A percentile compares a stretch with the other conserved stretches of the same genome.
phyloP scores from a whole-genome alignment of 1,140 invertebrate species.

The Lineus longissimus region DNA sequence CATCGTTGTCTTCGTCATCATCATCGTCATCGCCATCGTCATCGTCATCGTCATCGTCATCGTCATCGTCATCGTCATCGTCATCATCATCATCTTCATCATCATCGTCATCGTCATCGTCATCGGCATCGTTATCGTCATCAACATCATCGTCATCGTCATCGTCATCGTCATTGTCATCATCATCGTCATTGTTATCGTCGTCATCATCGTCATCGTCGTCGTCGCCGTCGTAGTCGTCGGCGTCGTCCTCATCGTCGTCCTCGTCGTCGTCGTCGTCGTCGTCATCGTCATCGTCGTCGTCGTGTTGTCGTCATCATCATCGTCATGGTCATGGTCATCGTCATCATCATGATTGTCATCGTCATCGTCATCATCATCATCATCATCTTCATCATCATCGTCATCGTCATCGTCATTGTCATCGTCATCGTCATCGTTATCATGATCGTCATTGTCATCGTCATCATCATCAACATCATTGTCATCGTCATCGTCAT shows the following conservation, averaged over 20 bases:
- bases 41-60: background rate
- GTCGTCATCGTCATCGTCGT: no score
- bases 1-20: background rate
- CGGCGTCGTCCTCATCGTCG: background rate
- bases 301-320: no score
- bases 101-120: slow-evolving; percentile 5
- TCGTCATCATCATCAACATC: background rate
- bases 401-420: background rate
- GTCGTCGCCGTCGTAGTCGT: background rate
- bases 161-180: background rate
- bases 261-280: slow-evolving; percentile 6
- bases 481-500: background rate
- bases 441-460: background rate
- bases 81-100: background rate
- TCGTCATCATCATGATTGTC: no score
- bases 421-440: background rate
- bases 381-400: no score
- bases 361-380: no score
- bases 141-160: background rate
- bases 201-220: background rate
- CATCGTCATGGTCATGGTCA: no score
- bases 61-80: background rate
- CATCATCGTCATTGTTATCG: background rate
- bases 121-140: slow-evolving; percentile 3
- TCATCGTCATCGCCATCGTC: background rate